Percentiles rank a stretch among this genome's conserved stretches.
Conservation (phyloP, 2,797 vertebrate genomes). For the Acomys russatus region DNA sequence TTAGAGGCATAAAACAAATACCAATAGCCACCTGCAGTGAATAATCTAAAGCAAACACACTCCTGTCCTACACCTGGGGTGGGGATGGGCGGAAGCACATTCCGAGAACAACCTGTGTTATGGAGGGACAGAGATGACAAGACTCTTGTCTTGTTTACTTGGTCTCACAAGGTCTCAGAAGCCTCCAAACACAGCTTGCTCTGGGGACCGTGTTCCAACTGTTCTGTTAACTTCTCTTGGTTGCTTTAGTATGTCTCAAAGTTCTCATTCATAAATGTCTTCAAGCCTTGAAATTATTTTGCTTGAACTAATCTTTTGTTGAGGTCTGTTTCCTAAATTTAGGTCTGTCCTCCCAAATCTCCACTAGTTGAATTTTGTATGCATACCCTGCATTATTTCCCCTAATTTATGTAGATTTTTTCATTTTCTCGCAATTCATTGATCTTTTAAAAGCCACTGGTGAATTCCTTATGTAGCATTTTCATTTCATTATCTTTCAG, state of each 20-base stretch:
- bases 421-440: not conserved
- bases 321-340: not conserved
- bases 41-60: too few species aligned
- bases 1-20: too few species aligned
- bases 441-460: not conserved
- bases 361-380: not conserved
- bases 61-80: too few species aligned
- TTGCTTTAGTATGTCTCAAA: not conserved
- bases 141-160: not conserved
- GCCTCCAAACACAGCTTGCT: not conserved
- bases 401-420: not conserved
- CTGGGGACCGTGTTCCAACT: not conserved
- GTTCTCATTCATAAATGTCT: not conserved
- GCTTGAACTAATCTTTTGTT: not conserved
- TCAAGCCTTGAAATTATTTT: not conserved
- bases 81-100: too few species aligned
- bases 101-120: not conserved
- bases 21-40: not conserved
- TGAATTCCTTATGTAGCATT: not conserved
- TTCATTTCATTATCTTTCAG: not conserved
- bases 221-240: not conserved
- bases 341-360: not conserved
- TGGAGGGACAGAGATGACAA: not conserved
- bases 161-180: not conserved
- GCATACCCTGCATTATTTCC: not conserved